Percentiles rank a stretch among this genome's conserved stretches.
Evolutionary conservation across 2,797 vertebrate genomes (phyloP).

Genomic region (Cynodonichthys magdalenae): DNA sequence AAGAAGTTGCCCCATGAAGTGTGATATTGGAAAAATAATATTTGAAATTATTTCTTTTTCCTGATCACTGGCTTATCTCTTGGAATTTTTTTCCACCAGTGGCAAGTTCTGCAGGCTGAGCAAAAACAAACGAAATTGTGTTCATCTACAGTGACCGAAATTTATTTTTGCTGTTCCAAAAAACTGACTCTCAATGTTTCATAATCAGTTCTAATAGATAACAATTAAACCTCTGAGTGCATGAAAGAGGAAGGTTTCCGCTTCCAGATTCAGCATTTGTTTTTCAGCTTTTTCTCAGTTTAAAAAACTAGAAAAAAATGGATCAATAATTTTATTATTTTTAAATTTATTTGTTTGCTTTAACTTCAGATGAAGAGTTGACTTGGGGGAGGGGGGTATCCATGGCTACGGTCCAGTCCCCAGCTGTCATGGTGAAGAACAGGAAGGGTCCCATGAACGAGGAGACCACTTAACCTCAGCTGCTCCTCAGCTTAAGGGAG

Average conservation of each 20-base stretch:
- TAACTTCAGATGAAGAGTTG: slow-evolving; percentile 77
- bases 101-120: slow-evolving; percentile 78
- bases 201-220: slow-evolving; percentile 78
- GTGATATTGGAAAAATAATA: slow-evolving; percentile 83
- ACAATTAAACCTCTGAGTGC: slow-evolving; percentile 79
- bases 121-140: slow-evolving; percentile 80
- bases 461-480: slow-evolving; percentile 86
- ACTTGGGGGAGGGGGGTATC: slow-evolving; percentile 74
- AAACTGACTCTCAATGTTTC: slow-evolving; percentile 81
- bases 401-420: slow-evolving; percentile 82
- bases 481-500: slow-evolving; percentile 84
- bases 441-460: slow-evolving; percentile 81
- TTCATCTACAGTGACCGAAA: slow-evolving; percentile 76
- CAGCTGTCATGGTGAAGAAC: slow-evolving; percentile 81
- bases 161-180: slow-evolving; percentile 82
- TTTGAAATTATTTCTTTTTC: slow-evolving; percentile 83
- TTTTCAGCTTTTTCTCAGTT: slow-evolving; percentile 30
- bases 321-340: slow-evolving; percentile 17
- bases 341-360: slow-evolving; percentile 32
- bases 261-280: slow-evolving; percentile 49
- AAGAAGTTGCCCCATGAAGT: slow-evolving; percentile 71
- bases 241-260: slow-evolving; percentile 66
- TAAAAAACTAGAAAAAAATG: not conserved
- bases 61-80: slow-evolving; percentile 86
- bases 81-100: slow-evolving; percentile 82